Evolutionary conservation across 2,113 vertebrate species (phyloP), one percentile per base, ranked within the genome.

Genomic region (Epinephelus moara): DNA sequence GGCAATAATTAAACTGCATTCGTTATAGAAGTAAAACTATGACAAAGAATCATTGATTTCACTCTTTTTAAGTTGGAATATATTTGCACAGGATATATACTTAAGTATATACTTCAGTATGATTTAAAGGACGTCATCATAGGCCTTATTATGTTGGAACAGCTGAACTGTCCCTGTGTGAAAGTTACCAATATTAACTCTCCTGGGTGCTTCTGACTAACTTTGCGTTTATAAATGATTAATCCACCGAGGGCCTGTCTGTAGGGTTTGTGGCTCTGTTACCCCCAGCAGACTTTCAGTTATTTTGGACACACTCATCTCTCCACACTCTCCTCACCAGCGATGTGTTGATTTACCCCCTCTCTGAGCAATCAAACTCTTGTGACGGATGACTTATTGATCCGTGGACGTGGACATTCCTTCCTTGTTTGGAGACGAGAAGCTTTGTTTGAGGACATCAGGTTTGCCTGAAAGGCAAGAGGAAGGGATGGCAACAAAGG

Each of bases 151-250:
- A 9, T 47, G 21, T 61, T 27, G n/a, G 17, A 66, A 4, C 0
- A 3, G 25, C n/a, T 71, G 7, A 25, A 25, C 40, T 55, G 37
- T 49, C 25, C 4, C 49, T 1, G 25, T 50, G 27, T 1, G 49
- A 19, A 72, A 78, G 11, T 67, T 12, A 37, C 49, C 0, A 37
- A 78, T 62, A 18, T 56, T 10, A 63, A 49, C 56, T 66, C 79
- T 61, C 17, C 67, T 49, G 70, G 68, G 66, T 79, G n/a, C 4
- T 47, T 13, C 42, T 66, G 61, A 27, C 64, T 70, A 76, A 84
- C 81, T 67, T 70, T 21, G 50, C 33, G 19, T 89, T 71, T 70
- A 70, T 85, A 63, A 93, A 93, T 90, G 78, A 92, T 91, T 93
- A 92, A 91, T 85, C 82, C 63, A 30, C 68, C 15, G 74, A 72